A percentile compares a stretch with the other conserved stretches of the same genome.
Conservation (phyloP, 1,140 invertebrate species). For the Drosophila pachea region DNA sequence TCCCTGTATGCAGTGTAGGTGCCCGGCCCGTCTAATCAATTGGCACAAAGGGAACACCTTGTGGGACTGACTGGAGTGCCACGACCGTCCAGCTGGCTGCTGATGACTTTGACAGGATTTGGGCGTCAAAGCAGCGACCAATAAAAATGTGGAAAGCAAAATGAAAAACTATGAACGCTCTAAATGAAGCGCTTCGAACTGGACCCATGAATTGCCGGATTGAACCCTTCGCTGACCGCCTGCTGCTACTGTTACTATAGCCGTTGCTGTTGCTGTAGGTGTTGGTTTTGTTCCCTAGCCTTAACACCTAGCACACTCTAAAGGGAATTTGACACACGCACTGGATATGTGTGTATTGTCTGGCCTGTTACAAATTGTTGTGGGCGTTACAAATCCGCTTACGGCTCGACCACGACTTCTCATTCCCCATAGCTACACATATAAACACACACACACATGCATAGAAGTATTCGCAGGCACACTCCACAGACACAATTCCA, state of each 20-base stretch:
- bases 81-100: conserved; percentile 15
- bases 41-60: conserved; percentile 54
- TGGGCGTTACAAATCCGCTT: conserved; percentile 78
- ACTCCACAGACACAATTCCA: conserved; percentile 14
- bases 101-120: conserved; percentile 47
- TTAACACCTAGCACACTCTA: conserved; percentile 45
- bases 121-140: conserved; percentile 60
- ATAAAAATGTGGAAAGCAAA: conserved; percentile 62
- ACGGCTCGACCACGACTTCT: conserved; percentile 44
- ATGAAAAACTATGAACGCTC: conserved; percentile 40
- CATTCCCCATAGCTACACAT: conserved; percentile 33
- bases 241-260: conserved; percentile 28
- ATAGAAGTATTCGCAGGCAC: neutral
- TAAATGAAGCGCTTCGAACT: conserved; percentile 49
- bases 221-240: conserved; percentile 50
- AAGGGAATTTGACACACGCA: conserved; percentile 17
- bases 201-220: conserved; percentile 14
- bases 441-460: conserved; percentile 9
- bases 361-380: conserved; percentile 77
- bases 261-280: neutral
- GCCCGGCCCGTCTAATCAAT: conserved; percentile 34
- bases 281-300: conserved; percentile 17
- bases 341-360: conserved; percentile 13
- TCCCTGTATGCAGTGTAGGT: conserved; percentile 37
- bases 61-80: conserved; percentile 13